Base-by-base conservation (phyloP, 2,888 invertebrate species). In the Ferrisia virgata region DNA sequence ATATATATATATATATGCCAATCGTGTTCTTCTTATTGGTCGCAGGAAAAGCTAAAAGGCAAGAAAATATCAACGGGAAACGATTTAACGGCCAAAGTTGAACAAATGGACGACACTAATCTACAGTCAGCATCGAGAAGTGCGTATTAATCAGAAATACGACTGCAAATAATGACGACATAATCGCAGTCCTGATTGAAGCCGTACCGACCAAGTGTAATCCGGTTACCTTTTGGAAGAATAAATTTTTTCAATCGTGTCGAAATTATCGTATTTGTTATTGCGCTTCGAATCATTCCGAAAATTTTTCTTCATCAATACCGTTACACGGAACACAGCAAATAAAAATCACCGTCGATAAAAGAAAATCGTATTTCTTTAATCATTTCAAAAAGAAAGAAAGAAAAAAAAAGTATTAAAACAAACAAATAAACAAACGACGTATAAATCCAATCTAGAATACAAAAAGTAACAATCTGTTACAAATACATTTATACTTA, bases 401-500 rank as follows among this genome's bases (percentile, higher is more conserved):
- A 36, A 76, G 36, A 76, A 76, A 18, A 76, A 36, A 76, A 15
- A 72, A n/a, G n/a, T n/a, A n/a, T n/a, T n/a, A n/a, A n/a, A 36
- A 36, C 18, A 36, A 76, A 76, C 36, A 43, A 64, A 13, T 53
- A 53, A 76, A 72, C 76, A 72, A 72, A 40, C 22, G 39, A 31
- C 69, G 76, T 83, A 83, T 43, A 83, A 83, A 81, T 81, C 58
- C 47, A 53, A 47, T 58, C 18, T 53, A 40, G 25, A 53, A 58
- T 36, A 81, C 72, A 81, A 81, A 83, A 83, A 31, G 6, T 83
- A 72, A 82, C 82, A 82, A 69, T 43, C 47, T 40, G 39, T 43
- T 72, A 25, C 40, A 82, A 36, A 36, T 64, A 81, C 15, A 13
- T 18, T 36, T n/a, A 36, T 13, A 36, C 36, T 6, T 36, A 33